Percentiles rank a stretch among this genome's conserved stretches.
Evolutionary conservation across 2,113 vertebrate species (phyloP).

Genomic region (Sylvietta virens): DNA sequence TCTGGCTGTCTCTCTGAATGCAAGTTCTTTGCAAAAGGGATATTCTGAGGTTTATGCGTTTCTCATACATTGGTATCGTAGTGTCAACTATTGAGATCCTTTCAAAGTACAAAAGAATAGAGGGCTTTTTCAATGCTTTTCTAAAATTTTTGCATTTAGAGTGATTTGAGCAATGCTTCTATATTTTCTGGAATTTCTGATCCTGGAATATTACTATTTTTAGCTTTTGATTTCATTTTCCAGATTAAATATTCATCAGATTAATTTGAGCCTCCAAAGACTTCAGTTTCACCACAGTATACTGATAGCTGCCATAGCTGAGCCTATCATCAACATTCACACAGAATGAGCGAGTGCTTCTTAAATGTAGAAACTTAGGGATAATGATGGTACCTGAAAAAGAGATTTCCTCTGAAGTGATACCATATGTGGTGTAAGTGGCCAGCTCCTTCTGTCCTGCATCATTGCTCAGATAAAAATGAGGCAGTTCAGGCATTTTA

Average conservation of each 20-base stretch:
- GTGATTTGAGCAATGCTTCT: neutral
- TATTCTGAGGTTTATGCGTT: neutral
- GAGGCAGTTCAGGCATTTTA: conserved; percentile 47
- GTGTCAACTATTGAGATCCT: neutral
- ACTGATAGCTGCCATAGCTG: neutral
- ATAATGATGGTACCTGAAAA: neutral
- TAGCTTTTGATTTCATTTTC: conserved; percentile 5
- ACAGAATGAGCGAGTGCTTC: conserved; percentile 3
- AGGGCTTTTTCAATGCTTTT: neutral
- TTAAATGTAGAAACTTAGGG: conserved; percentile 1
- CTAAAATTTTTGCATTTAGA: neutral
- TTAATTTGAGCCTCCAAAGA: neutral
- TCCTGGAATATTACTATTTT: conserved; percentile 14
- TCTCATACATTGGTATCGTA: neutral
- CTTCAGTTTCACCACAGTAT: neutral
- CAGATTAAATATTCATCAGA: conserved; percentile 46
- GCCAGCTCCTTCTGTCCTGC: neutral
- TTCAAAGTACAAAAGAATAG: neutral
- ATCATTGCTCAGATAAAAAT: conserved; percentile 59
- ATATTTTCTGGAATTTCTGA: conserved; percentile 6
- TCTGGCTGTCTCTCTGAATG: neutral
- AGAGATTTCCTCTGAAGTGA: conserved; percentile 16
- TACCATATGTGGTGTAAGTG: neutral
- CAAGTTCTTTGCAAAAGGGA: neutral
- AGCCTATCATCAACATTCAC: conserved; percentile 32